Percentiles rank a stretch among this genome's conserved stretches.
These are phyloP conservation scores for Falco columbarius DNA, from an alignment of 2,797 vertebrate species.

Conservation along the genomic window DNA sequence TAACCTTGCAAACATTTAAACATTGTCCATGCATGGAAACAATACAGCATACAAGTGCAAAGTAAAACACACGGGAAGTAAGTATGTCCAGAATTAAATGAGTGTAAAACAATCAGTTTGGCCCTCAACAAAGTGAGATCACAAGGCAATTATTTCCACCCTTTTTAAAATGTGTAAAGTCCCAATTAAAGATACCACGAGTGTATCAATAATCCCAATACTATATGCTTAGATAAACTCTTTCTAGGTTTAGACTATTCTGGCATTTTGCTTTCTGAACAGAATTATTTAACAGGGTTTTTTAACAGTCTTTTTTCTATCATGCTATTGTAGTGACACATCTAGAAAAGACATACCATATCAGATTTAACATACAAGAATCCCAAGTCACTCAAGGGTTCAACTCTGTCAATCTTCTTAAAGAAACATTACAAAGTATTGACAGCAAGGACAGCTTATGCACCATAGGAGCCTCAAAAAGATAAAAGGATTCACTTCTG, in stretches of 20 bases:
- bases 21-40: background rate
- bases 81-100: background rate
- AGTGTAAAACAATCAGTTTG: background rate
- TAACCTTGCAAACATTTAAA: background rate
- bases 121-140: background rate
- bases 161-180: background rate
- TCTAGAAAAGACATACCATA: background rate
- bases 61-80: background rate
- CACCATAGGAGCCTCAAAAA: background rate
- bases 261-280: background rate
- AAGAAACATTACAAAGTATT: background rate
- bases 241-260: background rate
- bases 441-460: background rate
- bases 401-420: slow-evolving; percentile 3
- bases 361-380: slow-evolving; percentile 34
- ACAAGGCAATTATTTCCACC: background rate
- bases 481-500: background rate
- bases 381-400: slow-evolving; percentile 8
- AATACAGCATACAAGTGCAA: background rate
- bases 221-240: background rate
- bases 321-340: background rate
- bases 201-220: background rate
- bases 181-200: background rate
- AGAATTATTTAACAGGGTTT: background rate
- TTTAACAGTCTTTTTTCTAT: slow-evolving; percentile 4